These are phyloP conservation scores for Leptothorax acervorum DNA, from an alignment of 2,888 invertebrate genomes.

Conservation along the genomic window DNA sequence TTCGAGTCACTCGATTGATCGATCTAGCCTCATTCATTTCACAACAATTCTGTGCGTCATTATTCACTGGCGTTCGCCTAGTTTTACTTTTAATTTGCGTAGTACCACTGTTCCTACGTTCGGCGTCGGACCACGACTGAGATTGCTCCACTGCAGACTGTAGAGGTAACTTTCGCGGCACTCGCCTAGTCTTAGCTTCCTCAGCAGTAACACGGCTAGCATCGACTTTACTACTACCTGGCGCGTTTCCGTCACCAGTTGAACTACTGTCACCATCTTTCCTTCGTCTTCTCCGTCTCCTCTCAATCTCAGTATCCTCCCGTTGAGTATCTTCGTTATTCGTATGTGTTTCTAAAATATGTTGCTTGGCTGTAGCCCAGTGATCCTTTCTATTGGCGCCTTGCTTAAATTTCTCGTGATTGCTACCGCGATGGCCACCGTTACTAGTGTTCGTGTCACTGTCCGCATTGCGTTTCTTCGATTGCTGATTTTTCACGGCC, in stretches of 20 bases:
- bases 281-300: conserved; percentile 77
- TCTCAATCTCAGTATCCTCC: conserved; percentile 76
- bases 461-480: conserved; percentile 78
- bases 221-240: conserved; percentile 68
- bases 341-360: conserved; percentile 79
- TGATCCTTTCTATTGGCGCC: conserved; percentile 81
- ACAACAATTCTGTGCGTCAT: conserved; percentile 78
- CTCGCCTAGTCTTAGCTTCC: conserved; percentile 74
- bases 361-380: conserved; percentile 83
- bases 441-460: conserved; percentile 79
- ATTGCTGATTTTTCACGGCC: conserved; percentile 80
- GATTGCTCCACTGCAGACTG: conserved; percentile 77
- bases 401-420: conserved; percentile 78
- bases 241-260: conserved; percentile 69
- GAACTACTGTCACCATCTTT: conserved; percentile 75
- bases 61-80: conserved; percentile 74
- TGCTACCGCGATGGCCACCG: conserved; percentile 76
- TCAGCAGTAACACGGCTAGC: conserved; percentile 60
- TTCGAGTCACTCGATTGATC: conserved; percentile 77
- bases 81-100: conserved; percentile 70
- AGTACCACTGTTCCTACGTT: conserved; percentile 65
- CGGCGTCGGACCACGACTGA: conserved; percentile 64
- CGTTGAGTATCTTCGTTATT: conserved; percentile 75
- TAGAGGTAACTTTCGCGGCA: conserved; percentile 82
- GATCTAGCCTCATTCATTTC: conserved; percentile 67